phyloP scores from a whole-genome alignment of 1,140 invertebrate genomes.

The Drosophila littoralis region DNA sequence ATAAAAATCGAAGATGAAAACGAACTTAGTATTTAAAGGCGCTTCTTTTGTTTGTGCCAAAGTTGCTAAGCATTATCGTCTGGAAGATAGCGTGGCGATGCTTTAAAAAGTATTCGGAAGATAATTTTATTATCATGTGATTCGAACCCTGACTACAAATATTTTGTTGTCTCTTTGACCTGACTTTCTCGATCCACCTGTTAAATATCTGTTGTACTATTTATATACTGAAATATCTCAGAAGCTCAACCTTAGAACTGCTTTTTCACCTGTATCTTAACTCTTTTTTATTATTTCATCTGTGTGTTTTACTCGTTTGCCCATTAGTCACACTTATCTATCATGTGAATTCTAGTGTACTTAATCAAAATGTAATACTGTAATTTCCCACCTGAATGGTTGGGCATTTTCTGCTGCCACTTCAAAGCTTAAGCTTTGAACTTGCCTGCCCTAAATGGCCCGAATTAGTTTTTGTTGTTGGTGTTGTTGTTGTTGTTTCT shows the following conservation, averaged over 20 bases:
- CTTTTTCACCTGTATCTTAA: not conserved
- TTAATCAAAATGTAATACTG: constrained; percentile 48
- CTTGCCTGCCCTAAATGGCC: constrained; percentile 52
- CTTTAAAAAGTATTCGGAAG: too few relatives aligned
- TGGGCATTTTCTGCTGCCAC: constrained; percentile 30
- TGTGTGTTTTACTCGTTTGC: not conserved
- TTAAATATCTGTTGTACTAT: too few relatives aligned
- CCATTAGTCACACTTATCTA: constrained; percentile 16
- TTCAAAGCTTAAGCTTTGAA: constrained; percentile 42
- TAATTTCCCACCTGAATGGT: constrained; percentile 31
- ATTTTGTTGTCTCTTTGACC: not conserved
- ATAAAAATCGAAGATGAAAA: not conserved
- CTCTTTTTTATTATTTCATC: not conserved
- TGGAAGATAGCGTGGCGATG: too few relatives aligned
- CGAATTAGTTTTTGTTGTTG: constrained; percentile 38
- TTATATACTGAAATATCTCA: too few relatives aligned
- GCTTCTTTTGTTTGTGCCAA: too few relatives aligned
- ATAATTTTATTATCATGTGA: too few relatives aligned
- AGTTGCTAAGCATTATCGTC: too few relatives aligned
- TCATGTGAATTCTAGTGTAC: constrained; percentile 33
- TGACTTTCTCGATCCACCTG: not conserved
- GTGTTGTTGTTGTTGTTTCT: not conserved
- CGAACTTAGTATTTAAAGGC: too few relatives aligned
- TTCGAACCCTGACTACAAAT: too few relatives aligned
- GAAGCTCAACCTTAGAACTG: not conserved